Conservation (phyloP, 2,113 vertebrate genomes). For the Leucosticte australis region DNA sequence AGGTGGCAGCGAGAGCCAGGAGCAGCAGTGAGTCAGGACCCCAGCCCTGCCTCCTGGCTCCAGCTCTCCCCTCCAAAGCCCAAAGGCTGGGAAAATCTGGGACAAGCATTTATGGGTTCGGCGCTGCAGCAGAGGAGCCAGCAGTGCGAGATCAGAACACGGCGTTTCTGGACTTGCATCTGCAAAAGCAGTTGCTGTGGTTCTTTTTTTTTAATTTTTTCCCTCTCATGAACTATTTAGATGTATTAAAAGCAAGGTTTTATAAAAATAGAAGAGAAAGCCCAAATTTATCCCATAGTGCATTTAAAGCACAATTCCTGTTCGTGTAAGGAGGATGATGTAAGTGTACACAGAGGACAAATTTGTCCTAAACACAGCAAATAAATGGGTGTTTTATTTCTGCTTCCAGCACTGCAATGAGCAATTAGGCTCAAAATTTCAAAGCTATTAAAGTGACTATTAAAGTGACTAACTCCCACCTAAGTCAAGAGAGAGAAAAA, state of each 20-base stretch:
- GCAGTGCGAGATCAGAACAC: not conserved
- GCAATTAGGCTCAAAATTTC: slow-evolving; percentile 27
- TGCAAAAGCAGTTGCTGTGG: slow-evolving; percentile 43
- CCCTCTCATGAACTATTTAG: not conserved
- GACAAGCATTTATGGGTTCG: not conserved
- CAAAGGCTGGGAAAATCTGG: not conserved
- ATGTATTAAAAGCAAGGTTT: not conserved
- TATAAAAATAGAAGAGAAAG: slow-evolving; percentile 19
- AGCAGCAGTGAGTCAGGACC: not conserved
- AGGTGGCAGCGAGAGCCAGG: not conserved
- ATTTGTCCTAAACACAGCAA: not conserved
- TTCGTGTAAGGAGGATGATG: not conserved
- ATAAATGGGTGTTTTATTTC: not conserved
- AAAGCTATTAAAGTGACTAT: not conserved
- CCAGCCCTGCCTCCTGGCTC: not conserved
- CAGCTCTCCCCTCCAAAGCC: not conserved
- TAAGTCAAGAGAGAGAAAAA: not conserved
- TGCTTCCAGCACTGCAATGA: not conserved
- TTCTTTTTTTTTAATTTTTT: not conserved
- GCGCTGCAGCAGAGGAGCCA: not conserved
- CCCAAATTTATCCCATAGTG: not conserved
- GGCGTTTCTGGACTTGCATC: not conserved
- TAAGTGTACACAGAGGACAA: not conserved
- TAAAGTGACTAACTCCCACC: not conserved
- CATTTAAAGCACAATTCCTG: not conserved